phyloP scores from a whole-genome alignment of 2,888 invertebrate genomes.

The Tipula confusa region DNA sequence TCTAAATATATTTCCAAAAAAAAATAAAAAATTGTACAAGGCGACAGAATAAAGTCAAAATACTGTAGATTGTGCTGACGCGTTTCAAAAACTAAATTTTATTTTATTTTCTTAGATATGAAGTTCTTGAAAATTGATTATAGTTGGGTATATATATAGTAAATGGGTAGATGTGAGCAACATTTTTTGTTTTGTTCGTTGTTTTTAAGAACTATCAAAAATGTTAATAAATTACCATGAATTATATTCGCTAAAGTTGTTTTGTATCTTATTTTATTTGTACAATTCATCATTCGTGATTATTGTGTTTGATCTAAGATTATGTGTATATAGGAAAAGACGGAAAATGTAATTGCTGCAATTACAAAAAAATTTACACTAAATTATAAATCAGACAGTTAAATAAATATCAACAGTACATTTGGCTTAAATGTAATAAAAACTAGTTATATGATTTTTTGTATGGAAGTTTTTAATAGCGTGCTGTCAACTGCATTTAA shows the following conservation, averaged over 20 bases:
- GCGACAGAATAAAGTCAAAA: neutral
- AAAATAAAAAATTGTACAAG: neutral
- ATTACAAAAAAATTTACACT: neutral
- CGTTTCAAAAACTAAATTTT: neutral
- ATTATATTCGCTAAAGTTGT: neutral
- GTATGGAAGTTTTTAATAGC: neutral
- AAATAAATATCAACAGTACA: neutral
- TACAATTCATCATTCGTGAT: neutral
- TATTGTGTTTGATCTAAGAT: neutral
- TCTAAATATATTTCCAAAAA: too few species aligned
- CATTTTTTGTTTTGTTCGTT: too few species aligned
- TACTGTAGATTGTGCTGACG: neutral
- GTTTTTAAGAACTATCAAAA: too few species aligned
- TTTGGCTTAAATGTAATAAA: neutral
- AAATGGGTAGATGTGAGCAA: too few species aligned
- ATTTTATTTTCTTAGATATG: neutral
- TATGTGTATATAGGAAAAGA: neutral
- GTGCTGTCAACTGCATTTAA: neutral
- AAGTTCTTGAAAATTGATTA: slow-evolving; percentile 16
- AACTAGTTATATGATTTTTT: neutral
- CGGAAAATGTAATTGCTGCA: neutral
- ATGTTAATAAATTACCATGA: too few species aligned
- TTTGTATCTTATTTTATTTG: neutral
- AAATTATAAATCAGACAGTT: neutral
- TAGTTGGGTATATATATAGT: neutral